Conservation (phyloP, 2,797 vertebrate species). For the Sphaeramia orbicularis region DNA sequence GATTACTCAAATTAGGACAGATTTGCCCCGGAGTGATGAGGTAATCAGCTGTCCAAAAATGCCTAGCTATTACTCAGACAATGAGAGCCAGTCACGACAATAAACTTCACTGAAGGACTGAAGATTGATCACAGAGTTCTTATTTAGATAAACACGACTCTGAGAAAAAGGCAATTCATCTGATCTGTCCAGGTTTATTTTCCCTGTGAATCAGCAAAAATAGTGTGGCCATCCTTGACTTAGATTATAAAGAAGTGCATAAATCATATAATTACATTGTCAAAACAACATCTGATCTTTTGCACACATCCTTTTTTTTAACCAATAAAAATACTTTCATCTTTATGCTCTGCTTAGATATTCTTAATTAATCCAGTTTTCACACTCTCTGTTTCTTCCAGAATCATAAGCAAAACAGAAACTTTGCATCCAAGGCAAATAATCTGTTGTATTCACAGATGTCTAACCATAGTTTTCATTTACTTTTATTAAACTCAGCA, state of each 20-base stretch:
- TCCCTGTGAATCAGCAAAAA: slow-evolving; percentile 82
- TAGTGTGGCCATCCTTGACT: slow-evolving; percentile 71
- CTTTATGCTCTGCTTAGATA: slow-evolving; percentile 56
- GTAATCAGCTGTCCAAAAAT: slow-evolving; percentile 77
- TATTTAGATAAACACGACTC: slow-evolving; percentile 85
- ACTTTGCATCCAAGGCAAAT: slow-evolving; percentile 33
- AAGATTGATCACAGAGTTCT: slow-evolving; percentile 87
- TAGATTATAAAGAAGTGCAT: slow-evolving; percentile 73
- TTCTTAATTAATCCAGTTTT: slow-evolving; percentile 67
- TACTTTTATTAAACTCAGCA: too few relatives aligned
- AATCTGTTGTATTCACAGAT: slow-evolving; percentile 13
- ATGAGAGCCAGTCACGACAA: slow-evolving; percentile 80
- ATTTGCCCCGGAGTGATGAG: slow-evolving; percentile 73
- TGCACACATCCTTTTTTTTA: slow-evolving; percentile 65
- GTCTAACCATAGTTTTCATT: background rate
- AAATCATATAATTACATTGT: slow-evolving; percentile 85
- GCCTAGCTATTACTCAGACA: slow-evolving; percentile 79
- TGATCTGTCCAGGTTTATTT: slow-evolving; percentile 79
- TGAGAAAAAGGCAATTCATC: slow-evolving; percentile 84
- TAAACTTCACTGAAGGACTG: slow-evolving; percentile 78
- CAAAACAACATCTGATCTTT: slow-evolving; percentile 80
- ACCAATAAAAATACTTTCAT: slow-evolving; percentile 64
- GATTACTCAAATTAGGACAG: slow-evolving; percentile 69
- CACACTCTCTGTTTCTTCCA: too few relatives aligned
- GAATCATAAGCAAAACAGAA: slow-evolving; percentile 40